phyloP scores from a whole-genome alignment of 2,797 vertebrate genomes.

The Arnoldichthys spilopterus region DNA sequence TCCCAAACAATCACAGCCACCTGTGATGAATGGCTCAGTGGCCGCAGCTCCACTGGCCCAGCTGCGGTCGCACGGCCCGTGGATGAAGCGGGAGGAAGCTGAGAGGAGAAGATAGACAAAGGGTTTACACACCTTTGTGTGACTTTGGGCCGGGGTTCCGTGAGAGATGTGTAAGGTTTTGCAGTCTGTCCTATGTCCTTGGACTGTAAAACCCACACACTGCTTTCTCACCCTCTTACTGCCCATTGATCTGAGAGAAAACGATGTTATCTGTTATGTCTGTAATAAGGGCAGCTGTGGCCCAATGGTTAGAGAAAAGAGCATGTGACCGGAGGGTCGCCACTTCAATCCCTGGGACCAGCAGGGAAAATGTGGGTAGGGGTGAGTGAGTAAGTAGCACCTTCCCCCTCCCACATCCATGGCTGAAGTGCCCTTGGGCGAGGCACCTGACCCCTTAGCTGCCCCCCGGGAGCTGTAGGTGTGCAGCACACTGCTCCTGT shows the following conservation, averaged over 20 bases:
- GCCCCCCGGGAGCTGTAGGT: too few species aligned
- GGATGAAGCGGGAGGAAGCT: slow-evolving; percentile 68
- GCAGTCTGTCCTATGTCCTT: slow-evolving; percentile 6
- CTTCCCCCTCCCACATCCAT: too few species aligned
- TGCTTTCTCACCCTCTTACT: slow-evolving; percentile 10
- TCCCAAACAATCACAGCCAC: slow-evolving; percentile 75
- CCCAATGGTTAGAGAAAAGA: too few species aligned
- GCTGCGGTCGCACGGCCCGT: slow-evolving; percentile 69
- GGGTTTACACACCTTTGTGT: slow-evolving; percentile 70
- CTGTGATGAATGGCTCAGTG: slow-evolving; percentile 80
- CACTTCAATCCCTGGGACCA: too few species aligned
- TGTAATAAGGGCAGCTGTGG: too few species aligned
- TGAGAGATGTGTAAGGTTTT: neutral
- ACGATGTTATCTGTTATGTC: too few species aligned
- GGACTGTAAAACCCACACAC: slow-evolving; percentile 15
- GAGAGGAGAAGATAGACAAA: slow-evolving; percentile 75
- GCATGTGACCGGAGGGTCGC: too few species aligned
- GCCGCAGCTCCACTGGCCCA: slow-evolving; percentile 72
- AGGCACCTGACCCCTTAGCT: too few species aligned
- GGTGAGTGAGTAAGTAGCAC: too few species aligned
- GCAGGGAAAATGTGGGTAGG: too few species aligned
- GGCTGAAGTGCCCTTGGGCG: too few species aligned
- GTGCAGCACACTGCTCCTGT: too few species aligned
- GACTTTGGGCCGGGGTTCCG: slow-evolving; percentile 60
- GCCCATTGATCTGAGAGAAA: slow-evolving; percentile 3